A percentile compares a stretch with the other conserved stretches of the same genome.
Conservation (phyloP, 1,140 invertebrate species). For the Panonychus citri region DNA sequence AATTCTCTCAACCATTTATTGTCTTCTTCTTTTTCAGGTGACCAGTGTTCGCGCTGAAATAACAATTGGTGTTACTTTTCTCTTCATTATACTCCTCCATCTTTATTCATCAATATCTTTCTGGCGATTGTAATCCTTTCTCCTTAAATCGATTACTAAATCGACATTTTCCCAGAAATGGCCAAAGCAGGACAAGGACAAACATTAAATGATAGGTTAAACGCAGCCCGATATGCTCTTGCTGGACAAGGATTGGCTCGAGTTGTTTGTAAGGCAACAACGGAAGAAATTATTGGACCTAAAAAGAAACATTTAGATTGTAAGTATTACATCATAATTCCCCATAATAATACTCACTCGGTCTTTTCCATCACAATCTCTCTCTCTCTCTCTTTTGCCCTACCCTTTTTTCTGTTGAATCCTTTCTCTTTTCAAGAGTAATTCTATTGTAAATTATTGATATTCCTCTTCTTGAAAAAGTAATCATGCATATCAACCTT, state of each 20-base stretch:
- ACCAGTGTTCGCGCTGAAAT: too few species aligned
- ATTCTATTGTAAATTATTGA: background rate
- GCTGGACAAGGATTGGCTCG: slow-evolving; percentile 96
- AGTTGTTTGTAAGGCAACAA: slow-evolving; percentile 98
- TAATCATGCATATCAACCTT: too few species aligned
- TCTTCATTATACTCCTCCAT: too few species aligned
- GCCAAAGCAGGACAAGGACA: slow-evolving; percentile 4
- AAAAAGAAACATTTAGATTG: slow-evolving; percentile 99
- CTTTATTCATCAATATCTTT: background rate
- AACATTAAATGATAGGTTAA: slow-evolving; percentile 85
- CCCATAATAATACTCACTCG: too few species aligned
- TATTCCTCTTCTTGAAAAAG: too few species aligned
- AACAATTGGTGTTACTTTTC: too few species aligned
- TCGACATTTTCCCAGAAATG: background rate
- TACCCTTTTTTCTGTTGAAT: slow-evolving; percentile 20
- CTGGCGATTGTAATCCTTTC: background rate
- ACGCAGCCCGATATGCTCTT: slow-evolving; percentile 90
- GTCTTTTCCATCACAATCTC: too few species aligned
- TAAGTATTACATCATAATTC: too few species aligned
- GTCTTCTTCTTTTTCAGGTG: background rate
- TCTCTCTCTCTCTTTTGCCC: too few species aligned
- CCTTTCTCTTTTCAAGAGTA: background rate
- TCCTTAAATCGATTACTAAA: background rate
- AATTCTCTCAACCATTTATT: background rate
- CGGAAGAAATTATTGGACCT: slow-evolving; percentile 96